These are phyloP conservation scores for Empidonax alnorum DNA, from an alignment of 2,113 vertebrate genomes.

Conservation along the genomic window DNA sequence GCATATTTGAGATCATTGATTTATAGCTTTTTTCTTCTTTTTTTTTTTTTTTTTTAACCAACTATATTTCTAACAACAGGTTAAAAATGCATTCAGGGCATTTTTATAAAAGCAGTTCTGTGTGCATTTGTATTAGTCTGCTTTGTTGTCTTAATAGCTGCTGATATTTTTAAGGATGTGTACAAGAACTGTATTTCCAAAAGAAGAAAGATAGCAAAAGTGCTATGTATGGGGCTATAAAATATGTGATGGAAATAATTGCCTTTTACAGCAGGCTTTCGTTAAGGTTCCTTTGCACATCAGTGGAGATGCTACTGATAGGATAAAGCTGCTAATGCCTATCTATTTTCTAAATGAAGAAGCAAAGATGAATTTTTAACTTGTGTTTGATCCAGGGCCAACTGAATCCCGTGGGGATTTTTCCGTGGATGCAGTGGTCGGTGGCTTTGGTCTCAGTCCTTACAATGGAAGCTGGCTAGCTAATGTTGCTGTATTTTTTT, in stretches of 20 bases:
- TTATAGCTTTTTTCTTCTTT: neutral
- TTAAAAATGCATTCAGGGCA: slow-evolving; percentile 1
- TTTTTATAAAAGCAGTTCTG: slow-evolving; percentile 16
- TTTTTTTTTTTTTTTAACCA: neutral
- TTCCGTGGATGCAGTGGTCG: neutral
- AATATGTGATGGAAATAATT: neutral
- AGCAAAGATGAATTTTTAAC: neutral
- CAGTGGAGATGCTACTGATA: neutral
- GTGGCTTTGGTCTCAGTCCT: neutral
- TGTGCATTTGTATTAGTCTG: neutral
- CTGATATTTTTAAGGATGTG: neutral
- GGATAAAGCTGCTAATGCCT: neutral
- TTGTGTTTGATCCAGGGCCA: neutral
- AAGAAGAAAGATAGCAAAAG: neutral
- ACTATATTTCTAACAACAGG: slow-evolving; percentile 9
- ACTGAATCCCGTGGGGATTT: neutral
- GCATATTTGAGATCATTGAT: neutral
- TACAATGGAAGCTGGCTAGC: neutral
- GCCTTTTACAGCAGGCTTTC: neutral
- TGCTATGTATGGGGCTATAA: neutral
- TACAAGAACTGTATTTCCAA: neutral
- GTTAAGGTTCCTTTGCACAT: neutral
- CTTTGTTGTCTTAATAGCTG: slow-evolving; percentile 29
- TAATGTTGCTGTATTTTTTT: neutral
- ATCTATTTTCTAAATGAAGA: neutral